phyloP scores from a whole-genome alignment of 2,797 vertebrate genomes.

The Threskiornis aethiopicus region DNA sequence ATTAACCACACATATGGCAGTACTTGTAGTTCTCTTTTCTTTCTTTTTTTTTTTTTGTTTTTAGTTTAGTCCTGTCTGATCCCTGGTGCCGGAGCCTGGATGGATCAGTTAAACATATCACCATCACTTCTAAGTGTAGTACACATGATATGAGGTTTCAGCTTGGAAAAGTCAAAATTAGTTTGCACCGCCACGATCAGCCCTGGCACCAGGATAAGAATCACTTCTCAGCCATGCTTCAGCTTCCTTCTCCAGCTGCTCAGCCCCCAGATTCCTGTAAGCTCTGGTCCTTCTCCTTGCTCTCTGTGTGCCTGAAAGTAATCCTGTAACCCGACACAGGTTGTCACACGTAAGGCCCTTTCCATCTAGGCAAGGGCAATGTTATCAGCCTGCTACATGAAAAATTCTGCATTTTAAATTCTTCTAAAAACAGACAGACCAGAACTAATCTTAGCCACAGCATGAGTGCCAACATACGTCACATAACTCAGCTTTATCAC shows the following conservation, averaged over 20 bases:
- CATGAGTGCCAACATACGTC: background rate
- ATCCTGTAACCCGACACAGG: background rate
- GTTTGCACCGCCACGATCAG: background rate
- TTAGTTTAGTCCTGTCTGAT: background rate
- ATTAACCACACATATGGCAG: background rate
- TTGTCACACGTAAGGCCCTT: background rate
- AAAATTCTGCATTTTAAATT: constrained; percentile 36
- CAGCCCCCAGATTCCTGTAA: background rate
- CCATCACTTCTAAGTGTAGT: background rate
- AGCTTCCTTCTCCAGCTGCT: background rate
- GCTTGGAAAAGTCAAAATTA: background rate
- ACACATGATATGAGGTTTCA: background rate
- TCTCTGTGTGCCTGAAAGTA: background rate
- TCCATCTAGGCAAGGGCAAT: background rate
- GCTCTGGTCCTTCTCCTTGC: background rate
- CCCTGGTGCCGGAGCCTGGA: background rate
- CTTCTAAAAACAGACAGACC: constrained; percentile 26
- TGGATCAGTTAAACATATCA: background rate
- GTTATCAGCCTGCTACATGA: background rate
- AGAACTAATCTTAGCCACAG: constrained; percentile 44
- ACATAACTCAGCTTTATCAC: constrained; percentile 53
- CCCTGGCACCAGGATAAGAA: background rate
- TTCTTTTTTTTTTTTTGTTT: background rate
- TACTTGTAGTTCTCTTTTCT: background rate
- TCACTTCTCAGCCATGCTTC: background rate